Conservation (phyloP, 2,888 invertebrate genomes). For the Bombylius discolor region DNA sequence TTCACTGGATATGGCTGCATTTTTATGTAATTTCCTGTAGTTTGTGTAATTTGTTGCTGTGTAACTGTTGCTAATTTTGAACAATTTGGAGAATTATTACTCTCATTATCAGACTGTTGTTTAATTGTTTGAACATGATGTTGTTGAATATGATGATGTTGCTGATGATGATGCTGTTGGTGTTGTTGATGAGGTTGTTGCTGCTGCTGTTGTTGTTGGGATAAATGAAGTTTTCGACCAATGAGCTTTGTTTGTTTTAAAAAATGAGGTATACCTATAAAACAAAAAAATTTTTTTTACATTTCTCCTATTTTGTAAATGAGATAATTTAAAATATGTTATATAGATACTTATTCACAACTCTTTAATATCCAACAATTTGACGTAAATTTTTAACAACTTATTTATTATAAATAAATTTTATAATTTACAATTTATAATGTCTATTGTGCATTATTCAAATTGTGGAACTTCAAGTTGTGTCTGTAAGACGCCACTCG, state of each 20-base stretch:
- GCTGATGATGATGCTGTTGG: constrained; percentile 19
- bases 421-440: no score
- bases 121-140: constrained; percentile 18
- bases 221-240: constrained; percentile 27
- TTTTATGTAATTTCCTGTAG: constrained; percentile 30
- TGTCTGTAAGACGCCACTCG: no score
- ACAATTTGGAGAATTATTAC: not conserved
- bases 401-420: no score
- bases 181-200: constrained; percentile 16
- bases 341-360: no score
- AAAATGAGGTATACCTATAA: constrained; percentile 24
- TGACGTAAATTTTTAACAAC: no score
- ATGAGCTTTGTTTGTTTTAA: constrained; percentile 12
- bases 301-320: not conserved
- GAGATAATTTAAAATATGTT: no score
- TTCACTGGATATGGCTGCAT: constrained; percentile 31
- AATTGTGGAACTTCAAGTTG: no score
- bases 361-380: no score
- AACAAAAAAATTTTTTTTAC: constrained; percentile 1
- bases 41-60: constrained; percentile 22
- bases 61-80: constrained; percentile 7
- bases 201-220: constrained; percentile 20
- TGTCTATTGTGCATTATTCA: no score
- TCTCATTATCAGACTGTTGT: constrained; percentile 23
- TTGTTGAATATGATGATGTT: not conserved